Base-by-base conservation (phyloP, 1,140 invertebrate genomes). In the Zaprionus inermis region DNA sequence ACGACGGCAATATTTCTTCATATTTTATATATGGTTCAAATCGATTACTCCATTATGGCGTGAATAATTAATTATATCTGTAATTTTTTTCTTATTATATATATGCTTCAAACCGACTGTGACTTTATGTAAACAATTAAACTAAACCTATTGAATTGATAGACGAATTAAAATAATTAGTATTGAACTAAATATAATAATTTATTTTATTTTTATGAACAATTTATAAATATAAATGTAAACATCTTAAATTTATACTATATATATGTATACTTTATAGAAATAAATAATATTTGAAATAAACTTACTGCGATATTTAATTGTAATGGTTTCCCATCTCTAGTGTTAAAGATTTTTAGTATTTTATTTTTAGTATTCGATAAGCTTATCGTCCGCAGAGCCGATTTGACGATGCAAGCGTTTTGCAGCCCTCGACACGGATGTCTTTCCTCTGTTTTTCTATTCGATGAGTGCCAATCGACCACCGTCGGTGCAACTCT, bases 401-500 rank as follows among this genome's bases (percentile, higher is more conserved):
- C n/a, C 41, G 16, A 10, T 41, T 24, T 6, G 18, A 4, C 5
- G 24, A 22, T 41, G 32, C 44, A 10, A 28, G 16, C 14, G 20
- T 10, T 18, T 11, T 49, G 34, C 46, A 59, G 28, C 56, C 64
- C 70, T 72, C 11, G 38, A 14, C 28, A 11, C 30, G 16, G 44
- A 18, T 38, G n/a, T 69, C 49, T 22, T 11, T 20, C 20, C 32
- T 20, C 0, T 12, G 51, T 16, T 41, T 36, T 7, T 63, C 18
- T 69, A 80, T 38, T 85, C 75, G 81, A 85, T 85, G 44, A 22
- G 4, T 30, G n/a, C 14, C 22, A 18, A 52, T 61, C 54, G 71
- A 77, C 49, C 49, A 58, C 20, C 56, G 4, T 41, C 18, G 11
- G 58, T 81, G 79, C 82, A 86, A 44, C 82, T 68, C 82, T 86